Evolutionary conservation across 2,888 invertebrate genomes (phyloP).

Genomic region (Harpalus rubripes): DNA sequence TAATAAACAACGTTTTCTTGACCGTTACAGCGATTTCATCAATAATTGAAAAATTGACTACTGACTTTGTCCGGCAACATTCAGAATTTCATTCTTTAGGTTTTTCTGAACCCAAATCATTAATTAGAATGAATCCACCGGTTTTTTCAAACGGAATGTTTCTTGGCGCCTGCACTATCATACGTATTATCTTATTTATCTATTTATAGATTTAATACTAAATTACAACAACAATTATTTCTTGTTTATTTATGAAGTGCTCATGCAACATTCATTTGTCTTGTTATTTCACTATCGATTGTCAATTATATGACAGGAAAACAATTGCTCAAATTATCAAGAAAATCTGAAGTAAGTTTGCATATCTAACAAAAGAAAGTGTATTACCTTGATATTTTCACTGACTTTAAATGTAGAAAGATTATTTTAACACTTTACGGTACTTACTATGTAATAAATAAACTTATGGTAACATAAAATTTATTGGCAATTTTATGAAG

Average conservation of each 20-base stretch:
- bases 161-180: no score
- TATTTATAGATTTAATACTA: no score
- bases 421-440: neutral
- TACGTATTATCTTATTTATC: no score
- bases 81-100: no score
- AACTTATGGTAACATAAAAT: neutral
- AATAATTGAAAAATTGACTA: no score
- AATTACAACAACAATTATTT: neutral
- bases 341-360: neutral
- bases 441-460: neutral
- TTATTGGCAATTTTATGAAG: neutral
- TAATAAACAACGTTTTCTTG: no score
- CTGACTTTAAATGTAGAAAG: neutral
- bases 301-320: neutral
- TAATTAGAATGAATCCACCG: no score
- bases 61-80: no score
- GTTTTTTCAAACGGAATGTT: no score
- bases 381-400: slow-evolving; percentile 3
- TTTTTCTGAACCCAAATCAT: no score
- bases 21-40: no score
- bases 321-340: slow-evolving; percentile 6
- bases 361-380: neutral
- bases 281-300: neutral
- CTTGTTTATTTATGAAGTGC: neutral
- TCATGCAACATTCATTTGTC: neutral